Base-by-base conservation (phyloP, 2,797 vertebrate species). In the Aplochiton taeniatus region DNA sequence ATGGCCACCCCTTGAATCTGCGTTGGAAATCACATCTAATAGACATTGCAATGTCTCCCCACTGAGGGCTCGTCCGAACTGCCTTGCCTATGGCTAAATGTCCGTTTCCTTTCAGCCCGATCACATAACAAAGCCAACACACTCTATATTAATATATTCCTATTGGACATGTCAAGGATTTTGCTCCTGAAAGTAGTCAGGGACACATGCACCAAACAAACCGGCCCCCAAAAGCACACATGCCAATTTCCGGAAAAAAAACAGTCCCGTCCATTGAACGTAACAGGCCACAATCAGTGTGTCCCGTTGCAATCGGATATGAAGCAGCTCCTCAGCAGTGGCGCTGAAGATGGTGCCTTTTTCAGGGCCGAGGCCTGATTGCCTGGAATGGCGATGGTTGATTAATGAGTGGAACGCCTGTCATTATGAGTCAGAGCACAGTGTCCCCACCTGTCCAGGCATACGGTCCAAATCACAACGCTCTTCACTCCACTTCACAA, bases 391-490 rank as follows among this genome's bases (percentile, higher is more conserved):
- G 83, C 66, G 74, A 70, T 76, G 67, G 64, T 67, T 81, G 81
- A 84, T 79, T 83, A 86, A 87, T 85, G 64, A 79, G 69, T 51
- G 73, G 73, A 72, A 70, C 47, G 65, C 54, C 62, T 72, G 76
- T 77, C 77, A 84, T 84, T 84, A 81, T 83, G 75, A 86, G 74
- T 77, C 73, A 76, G 72, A 76, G 59, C 59, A 66, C 74, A 61
- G 12, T 52, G 71, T 62, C 77, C 58, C 66, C 4, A 17, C 11
- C 49, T 19, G 8, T 42, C 18, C 48, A 31, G 31, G 31, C 31
- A 51, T 31, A 44, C 31, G 14, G 66, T 75, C 58, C 59, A 72
- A 81, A 72, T 72, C 46, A 63, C 56, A 53, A 48, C 51, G 60
- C 65, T 68, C 43, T 81, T 70, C 58, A 74, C 60, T 59, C 54